phyloP scores from a whole-genome alignment of 2,797 vertebrate species.

The Enteromius thamalakanensis region DNA sequence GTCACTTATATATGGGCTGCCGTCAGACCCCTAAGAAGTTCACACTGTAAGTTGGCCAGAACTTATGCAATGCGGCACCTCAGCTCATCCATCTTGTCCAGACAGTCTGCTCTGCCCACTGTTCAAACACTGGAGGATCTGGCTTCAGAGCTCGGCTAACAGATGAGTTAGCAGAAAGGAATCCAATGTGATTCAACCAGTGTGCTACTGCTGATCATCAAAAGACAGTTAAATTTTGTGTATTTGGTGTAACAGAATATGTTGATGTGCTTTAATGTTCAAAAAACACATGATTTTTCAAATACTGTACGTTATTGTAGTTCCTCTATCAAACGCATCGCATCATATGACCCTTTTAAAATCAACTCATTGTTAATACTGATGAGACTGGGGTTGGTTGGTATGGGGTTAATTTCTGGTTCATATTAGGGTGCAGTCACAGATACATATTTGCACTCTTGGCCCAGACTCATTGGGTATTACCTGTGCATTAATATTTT shows the following conservation, averaged over 20 bases:
- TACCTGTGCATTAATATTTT: not conserved
- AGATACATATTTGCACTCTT: conserved; percentile 1
- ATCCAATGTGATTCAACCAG: conserved; percentile 8
- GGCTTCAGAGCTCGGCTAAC: conserved; percentile 19
- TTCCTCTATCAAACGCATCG: no score
- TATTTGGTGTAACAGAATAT: no score
- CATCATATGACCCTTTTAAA: no score
- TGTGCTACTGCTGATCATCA: conserved; percentile 1
- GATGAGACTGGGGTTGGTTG: not conserved
- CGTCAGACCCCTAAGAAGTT: conserved; percentile 1
- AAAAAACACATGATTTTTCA: no score
- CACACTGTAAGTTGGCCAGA: conserved; percentile 18
- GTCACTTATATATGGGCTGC: conserved; percentile 18
- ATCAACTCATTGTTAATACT: not conserved
- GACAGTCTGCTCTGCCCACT: conserved; percentile 23
- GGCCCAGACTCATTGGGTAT: not conserved
- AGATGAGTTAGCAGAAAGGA: conserved; percentile 11
- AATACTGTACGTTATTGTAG: no score
- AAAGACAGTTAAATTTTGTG: no score
- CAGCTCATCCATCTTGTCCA: conserved; percentile 26
- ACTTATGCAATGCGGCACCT: conserved; percentile 14
- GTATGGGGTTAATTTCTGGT: not conserved
- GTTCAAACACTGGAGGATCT: conserved; percentile 24
- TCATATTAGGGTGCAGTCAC: not conserved
- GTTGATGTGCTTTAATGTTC: no score